A percentile compares a stretch with the other conserved stretches of the same genome.
These are phyloP conservation scores for Lateolabrax maculatus DNA, from an alignment of 2,797 vertebrate genomes.

Conservation along the genomic window DNA sequence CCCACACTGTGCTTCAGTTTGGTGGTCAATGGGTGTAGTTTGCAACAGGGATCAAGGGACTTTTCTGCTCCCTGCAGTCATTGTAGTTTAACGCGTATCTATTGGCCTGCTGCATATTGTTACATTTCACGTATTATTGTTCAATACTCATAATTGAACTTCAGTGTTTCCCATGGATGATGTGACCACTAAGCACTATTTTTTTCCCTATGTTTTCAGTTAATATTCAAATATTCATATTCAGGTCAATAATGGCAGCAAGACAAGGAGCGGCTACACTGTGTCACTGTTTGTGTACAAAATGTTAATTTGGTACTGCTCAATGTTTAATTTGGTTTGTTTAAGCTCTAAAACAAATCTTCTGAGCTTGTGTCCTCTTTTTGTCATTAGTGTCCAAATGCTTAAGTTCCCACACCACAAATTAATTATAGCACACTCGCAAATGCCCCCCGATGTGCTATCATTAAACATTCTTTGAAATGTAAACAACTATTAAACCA, in stretches of 20 bases:
- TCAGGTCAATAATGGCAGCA: background rate
- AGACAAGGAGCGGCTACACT: background rate
- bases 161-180: background rate
- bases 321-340: constrained; percentile 64
- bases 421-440: constrained; percentile 56
- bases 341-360: constrained; percentile 56
- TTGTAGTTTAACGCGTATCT: background rate
- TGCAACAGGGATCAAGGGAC: background rate
- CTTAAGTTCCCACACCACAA: constrained; percentile 48
- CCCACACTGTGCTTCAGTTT: background rate
- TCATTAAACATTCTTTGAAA: constrained; percentile 71
- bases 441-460: constrained; percentile 44
- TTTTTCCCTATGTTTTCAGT: background rate
- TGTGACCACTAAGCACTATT: background rate
- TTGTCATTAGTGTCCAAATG: constrained; percentile 55
- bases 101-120: background rate
- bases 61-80: background rate
- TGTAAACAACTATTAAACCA: constrained; percentile 67
- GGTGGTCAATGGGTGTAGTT: background rate
- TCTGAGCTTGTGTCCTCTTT: constrained; percentile 55
- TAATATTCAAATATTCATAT: constrained; percentile 17
- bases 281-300: constrained; percentile 44
- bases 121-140: background rate
- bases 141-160: constrained; percentile 20
- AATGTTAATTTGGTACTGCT: constrained; percentile 39